Conservation (phyloP, 30 jellyfish, hydroid and myxozoan species). For the Cassiopea xamachana region DNA sequence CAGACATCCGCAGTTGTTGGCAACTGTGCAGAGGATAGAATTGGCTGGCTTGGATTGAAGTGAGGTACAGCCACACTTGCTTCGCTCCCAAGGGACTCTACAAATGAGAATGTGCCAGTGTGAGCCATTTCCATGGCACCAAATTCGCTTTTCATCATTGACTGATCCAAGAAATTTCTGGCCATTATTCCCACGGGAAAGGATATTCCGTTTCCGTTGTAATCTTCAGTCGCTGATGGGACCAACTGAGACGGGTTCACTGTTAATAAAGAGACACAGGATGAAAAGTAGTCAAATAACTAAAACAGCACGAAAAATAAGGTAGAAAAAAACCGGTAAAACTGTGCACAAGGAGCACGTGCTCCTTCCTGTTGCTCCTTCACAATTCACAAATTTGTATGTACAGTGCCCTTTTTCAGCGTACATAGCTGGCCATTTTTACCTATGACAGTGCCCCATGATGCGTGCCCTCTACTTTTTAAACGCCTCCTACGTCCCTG, state of each 20-base stretch:
- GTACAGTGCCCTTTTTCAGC: no score
- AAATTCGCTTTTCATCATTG: conserved; percentile 59
- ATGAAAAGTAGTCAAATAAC: not conserved
- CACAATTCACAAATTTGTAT: no score
- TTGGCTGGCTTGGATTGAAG: conserved; percentile 37
- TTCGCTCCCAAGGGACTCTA: conserved; percentile 54
- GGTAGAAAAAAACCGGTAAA: not conserved
- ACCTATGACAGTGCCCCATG: no score
- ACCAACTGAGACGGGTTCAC: conserved; percentile 57
- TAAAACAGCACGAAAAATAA: not conserved
- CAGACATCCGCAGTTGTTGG: conserved; percentile 45
- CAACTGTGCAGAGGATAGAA: conserved; percentile 50
- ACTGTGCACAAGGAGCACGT: no score
- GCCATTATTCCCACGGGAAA: conserved; percentile 57
- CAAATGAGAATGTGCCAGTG: conserved; percentile 66
- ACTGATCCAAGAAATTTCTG: conserved; percentile 56
- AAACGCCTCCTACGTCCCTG: no score
- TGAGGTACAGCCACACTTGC: conserved; percentile 28
- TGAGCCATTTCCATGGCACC: conserved; percentile 56
- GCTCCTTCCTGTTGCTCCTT: no score
- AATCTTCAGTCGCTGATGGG: conserved; percentile 44
- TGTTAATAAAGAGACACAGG: not conserved
- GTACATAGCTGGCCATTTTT: no score
- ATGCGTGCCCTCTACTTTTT: no score
- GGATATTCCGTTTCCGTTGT: conserved; percentile 58